Evolutionary conservation across 2,113 vertebrate genomes (phyloP), one percentile per base, ranked within the genome.

Genomic region (Solea solea): DNA sequence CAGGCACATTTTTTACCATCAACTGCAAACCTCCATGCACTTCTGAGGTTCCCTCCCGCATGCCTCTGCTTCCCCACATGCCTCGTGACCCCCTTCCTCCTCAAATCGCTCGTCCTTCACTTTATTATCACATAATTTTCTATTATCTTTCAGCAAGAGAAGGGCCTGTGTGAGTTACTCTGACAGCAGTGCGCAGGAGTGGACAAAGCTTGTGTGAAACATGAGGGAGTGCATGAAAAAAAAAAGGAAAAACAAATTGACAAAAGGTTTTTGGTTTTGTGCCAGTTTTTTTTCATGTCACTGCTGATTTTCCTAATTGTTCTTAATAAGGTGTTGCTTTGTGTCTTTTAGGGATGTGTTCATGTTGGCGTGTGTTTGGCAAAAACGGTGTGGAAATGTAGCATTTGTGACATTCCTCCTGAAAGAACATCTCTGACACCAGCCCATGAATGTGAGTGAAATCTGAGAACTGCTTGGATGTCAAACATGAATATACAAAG

Each of bases 311-410:
- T 81, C 25, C 21, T 69, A 45, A 49, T 4, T 10, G 67, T 52
- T 58, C 4, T 28, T 46, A 63, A 83, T 82, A 51, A 71, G 65
- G 54, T 61, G 63, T 80, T 80, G 44, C 70, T 80, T 63, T 58
- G 58, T 71, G 56, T 68, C 45, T 72, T 55, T 71, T 2, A 1
- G 77, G 56, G 69, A 74, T 64, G 8, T 76, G 81, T 71, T 76
- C 58, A 1, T 79, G 83, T 84, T 81, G 88, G 87, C 87, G 80
- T 14, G 14, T 34, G 16, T 81, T 86, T 80, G 75, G 75, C 64
- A 78, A 50, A 57, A 45, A 71, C 70, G 62, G 52, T 7, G 74
- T 53, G 49, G 61, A 80, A 86, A 80, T 50, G 55, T 59, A 48
- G 9, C 44, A 34, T 34, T 34, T 34, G 34, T 34, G 49, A 63